Evolutionary conservation across 2,888 invertebrate species (phyloP), one percentile per base, ranked within the genome.

Genomic region (Bibio marci): DNA sequence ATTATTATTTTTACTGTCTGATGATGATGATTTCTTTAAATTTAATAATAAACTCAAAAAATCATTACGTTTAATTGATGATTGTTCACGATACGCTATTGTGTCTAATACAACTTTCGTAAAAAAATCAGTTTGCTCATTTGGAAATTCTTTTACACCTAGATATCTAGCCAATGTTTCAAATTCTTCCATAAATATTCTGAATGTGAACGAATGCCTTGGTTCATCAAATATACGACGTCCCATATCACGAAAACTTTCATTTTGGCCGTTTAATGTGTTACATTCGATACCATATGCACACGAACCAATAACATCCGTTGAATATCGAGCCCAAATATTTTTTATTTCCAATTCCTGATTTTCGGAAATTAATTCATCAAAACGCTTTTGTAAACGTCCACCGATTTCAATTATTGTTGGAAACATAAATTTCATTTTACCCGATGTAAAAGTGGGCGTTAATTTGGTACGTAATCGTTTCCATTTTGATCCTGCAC

Each of bases 21-120:
- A n/a, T 22, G 22, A 22, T 6, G 8, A 22, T 22, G 4, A 8
- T 22, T 22, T 22, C 8, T 22, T 22, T 22, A 22, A 22, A 22
- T 22, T 22, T 22, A 67, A 53, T 40, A 67, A 48, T 35, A 67
- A 46, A 30, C 68, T 64, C 44, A 70, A 53, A 41, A 67, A 70
- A 46, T 71, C 65, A 30, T 63, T 64, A 10, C 67, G 44, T 45
- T 55, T 46, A 8, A 55, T 50, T 36, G 53, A 50, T 43, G 53
- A 41, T 39, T 63, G 59, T n/a, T n/a, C n/a, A 14, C 65, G 49
- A 25, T 54, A 50, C 2, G 52, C 50, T 1, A 66, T 54, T 0
- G 61, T 62, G 3, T 62, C 58, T 3, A 50, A 45, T 0, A 64
- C 59, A 30, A 59, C 46, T 8, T 52, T 48, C 49, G 54, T 48